Base-by-base conservation (phyloP, 35 echinoderm and acorn worm genomes). In the Apostichopus japonicus region DNA sequence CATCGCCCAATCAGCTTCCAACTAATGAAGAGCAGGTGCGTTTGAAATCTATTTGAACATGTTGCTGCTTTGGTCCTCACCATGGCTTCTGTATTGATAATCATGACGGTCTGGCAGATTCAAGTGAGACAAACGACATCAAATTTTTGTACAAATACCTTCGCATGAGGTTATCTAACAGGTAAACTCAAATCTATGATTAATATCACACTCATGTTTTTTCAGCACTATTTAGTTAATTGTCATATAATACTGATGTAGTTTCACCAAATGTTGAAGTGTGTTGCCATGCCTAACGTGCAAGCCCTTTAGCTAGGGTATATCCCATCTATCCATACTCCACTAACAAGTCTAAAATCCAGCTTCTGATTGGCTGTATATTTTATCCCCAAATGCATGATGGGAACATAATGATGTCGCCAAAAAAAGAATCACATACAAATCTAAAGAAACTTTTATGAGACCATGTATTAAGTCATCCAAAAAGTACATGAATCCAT, bases 1-100 rank as follows among this genome's bases (percentile, higher is more conserved):
- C 17, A 75, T 75, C 21, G n/a, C 6, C 71, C 71, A 75, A 75
- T 75, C 71, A 75, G 71, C 71, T 75, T 75, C 71, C 71, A 75
- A 19, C 15, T 23, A 7, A 7, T 19, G 2, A 75, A 75, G 14
- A 75, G 21, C 71, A 75, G 71, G 71, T 75, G 71, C 71, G n/a
- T 75, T 75, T 23, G 6, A 23, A 75, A 75, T 75, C 14, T 75
- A 75, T 75, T 75, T 75, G 71, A 19, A 75, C 71, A 75, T 75
- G 71, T 75, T 75, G 71, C 6, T 21, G 15, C 6, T 75, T 19
- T 75, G 71, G 71, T 75, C n/a, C 71, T 75, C 11, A 7, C 6
- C 15, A 23, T 14, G 13, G 71, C 71, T 75, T 23, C 71, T 23
- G 71, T 75, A 19, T 75, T 75, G 14, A 19, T 75, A 19, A 75